Base-by-base conservation (phyloP, 2,888 invertebrate species). In the Apantesis nais region DNA sequence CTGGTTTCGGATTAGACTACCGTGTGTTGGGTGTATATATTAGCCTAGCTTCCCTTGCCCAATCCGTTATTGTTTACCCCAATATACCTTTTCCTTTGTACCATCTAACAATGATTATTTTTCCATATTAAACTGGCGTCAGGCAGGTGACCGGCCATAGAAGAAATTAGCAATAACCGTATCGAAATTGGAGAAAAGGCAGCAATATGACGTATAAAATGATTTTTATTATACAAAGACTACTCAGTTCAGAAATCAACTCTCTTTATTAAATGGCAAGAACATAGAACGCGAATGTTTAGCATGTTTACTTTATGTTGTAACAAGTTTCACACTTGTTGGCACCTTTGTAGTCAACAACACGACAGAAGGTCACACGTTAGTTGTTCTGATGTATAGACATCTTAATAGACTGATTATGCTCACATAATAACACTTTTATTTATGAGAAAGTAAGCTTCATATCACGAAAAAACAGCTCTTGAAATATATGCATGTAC, bases 321-420 rank as follows among this genome's bases (percentile, higher is more conserved):
- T 22, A 63, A 37, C 62, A 37, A 19, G 41, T 58, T 70, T 66
- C 70, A 70, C 70, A 70, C 66, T 55, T 41, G 39, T 55, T 39
- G 62, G 62, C 62, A 34, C 70, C 52, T 58, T 66, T 70, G 66
- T 66, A 25, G 66, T 66, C 41, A 70, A 48, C n/a, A 55, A 66
- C 39, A 55, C 55, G 68, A 63, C 58, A 62, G 7, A 39, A 70
- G 70, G 70, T 66, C 66, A 58, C 70, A 41, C 22, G 62, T n/a
- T 62, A 39, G 39, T 39, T n/a, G n/a, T 41, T 19, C 19, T 25
- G 12, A 29, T 16, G 8, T 16, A 29, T 29, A 58, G 25, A 16
- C 25, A 29, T 58, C 29, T 58, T 16, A 58, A 25, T 29, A 5
- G 48, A 9, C 11, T 22, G 22, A 9, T n/a, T 52, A 5, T 52